Conservation (phyloP, 2,888 invertebrate genomes). For the Pyrrhia umbra region DNA sequence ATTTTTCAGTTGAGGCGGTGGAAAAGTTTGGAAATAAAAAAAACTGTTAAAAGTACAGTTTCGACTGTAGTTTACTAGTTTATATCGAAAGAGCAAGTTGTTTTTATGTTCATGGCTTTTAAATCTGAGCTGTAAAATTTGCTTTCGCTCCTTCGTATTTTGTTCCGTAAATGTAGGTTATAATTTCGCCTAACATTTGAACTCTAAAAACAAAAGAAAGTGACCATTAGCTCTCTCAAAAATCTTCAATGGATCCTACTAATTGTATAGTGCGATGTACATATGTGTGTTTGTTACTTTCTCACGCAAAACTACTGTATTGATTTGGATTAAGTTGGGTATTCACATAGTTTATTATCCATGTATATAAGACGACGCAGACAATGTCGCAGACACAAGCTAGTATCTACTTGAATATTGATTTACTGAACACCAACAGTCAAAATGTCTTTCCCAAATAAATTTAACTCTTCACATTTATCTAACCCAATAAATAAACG, state of each 20-base stretch:
- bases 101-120: conserved; percentile 22
- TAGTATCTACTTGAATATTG: too few species aligned
- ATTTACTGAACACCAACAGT: too few species aligned
- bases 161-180: conserved; percentile 3
- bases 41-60: conserved; percentile 33
- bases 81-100: conserved; percentile 26
- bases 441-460: conserved; percentile 32
- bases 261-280: background rate
- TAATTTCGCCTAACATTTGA: conserved; percentile 31
- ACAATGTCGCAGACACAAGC: too few species aligned
- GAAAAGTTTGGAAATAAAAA: conserved; percentile 33
- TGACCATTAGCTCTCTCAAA: background rate
- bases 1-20: conserved; percentile 18
- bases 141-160: conserved; percentile 27
- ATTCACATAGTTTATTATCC: too few species aligned
- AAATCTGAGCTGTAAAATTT: conserved; percentile 22
- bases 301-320: too few species aligned
- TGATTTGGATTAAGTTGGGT: too few species aligned
- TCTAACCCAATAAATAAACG: conserved; percentile 48
- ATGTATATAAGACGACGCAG: too few species aligned
- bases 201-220: conserved; percentile 32
- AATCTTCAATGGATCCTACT: background rate
- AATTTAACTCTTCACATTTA: conserved; percentile 31
- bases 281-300: too few species aligned
- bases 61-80: conserved; percentile 2